These are phyloP conservation scores for Callospermophilus lateralis DNA, from an alignment of 2,113 vertebrate species.

Conservation along the genomic window DNA sequence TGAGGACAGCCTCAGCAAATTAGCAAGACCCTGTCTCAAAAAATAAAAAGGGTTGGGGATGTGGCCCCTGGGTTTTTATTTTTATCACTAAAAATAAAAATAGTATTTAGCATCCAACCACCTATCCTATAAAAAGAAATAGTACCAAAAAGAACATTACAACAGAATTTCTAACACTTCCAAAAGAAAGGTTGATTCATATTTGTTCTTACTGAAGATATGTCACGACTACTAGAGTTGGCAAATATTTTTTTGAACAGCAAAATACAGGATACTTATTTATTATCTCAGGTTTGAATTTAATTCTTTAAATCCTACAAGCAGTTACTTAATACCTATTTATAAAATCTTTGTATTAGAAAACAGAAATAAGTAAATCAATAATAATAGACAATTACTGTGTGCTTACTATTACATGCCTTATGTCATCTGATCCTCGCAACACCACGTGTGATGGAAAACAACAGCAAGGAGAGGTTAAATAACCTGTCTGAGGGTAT, in stretches of 20 bases:
- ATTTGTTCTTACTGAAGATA: not conserved
- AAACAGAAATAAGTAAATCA: not conserved
- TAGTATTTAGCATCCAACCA: not conserved
- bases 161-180: not conserved
- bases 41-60: no score
- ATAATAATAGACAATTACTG: not conserved
- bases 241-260: not conserved
- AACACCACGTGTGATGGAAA: not conserved
- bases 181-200: not conserved
- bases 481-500: not conserved
- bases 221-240: not conserved
- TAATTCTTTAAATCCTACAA: not conserved
- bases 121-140: not conserved
- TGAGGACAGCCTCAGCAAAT: no score
- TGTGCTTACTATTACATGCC: not conserved
- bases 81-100: not conserved
- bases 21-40: no score
- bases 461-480: not conserved
- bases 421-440: not conserved
- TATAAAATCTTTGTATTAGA: not conserved
- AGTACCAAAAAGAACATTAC: not conserved
- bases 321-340: not conserved
- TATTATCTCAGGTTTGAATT: conserved; percentile 12
- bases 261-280: not conserved
- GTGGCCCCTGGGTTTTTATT: no score